phyloP scores from a whole-genome alignment of 2,888 invertebrate species.

The Frankliniella fusca region DNA sequence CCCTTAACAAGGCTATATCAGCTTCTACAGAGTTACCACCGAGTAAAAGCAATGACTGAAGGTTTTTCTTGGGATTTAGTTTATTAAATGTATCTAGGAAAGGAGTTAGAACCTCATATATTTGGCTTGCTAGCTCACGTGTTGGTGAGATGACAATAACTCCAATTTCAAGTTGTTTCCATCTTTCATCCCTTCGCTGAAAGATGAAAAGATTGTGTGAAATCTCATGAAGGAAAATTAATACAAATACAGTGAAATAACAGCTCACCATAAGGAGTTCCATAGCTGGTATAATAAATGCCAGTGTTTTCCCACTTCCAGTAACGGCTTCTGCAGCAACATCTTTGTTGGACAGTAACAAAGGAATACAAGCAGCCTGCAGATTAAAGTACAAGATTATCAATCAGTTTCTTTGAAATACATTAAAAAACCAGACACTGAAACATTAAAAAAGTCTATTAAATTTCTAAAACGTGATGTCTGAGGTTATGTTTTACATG shows the following conservation, averaged over 20 bases:
- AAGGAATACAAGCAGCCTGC: slow-evolving; percentile 43
- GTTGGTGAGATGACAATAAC: slow-evolving; percentile 93
- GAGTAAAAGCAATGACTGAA: slow-evolving; percentile 55
- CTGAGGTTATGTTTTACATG: not conserved
- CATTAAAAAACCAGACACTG: not conserved
- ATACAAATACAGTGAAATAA: slow-evolving; percentile 27
- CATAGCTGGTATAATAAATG: slow-evolving; percentile 87
- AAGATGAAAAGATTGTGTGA: not conserved
- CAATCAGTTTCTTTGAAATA: slow-evolving; percentile 21
- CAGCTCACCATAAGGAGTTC: slow-evolving; percentile 65
- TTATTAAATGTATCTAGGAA: slow-evolving; percentile 50
- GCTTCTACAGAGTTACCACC: slow-evolving; percentile 79
- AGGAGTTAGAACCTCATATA: slow-evolving; percentile 59
- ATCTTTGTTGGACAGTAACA: slow-evolving; percentile 86
- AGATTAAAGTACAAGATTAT: slow-evolving; percentile 29
- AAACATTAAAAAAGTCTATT: not conserved
- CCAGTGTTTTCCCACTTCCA: slow-evolving; percentile 96
- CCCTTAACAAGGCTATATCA: slow-evolving; percentile 64
- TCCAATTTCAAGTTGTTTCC: slow-evolving; percentile 73
- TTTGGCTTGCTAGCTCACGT: slow-evolving; percentile 89
- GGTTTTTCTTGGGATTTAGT: slow-evolving; percentile 51
- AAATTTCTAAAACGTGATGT: not conserved
- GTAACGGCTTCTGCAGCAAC: slow-evolving; percentile 98
- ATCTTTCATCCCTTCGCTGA: slow-evolving; percentile 50
- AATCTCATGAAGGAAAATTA: slow-evolving; percentile 19